Evolutionary conservation across 2,888 invertebrate species (phyloP), one percentile per base, ranked within the genome.

Genomic region (Ornithoptera alexandrae): DNA sequence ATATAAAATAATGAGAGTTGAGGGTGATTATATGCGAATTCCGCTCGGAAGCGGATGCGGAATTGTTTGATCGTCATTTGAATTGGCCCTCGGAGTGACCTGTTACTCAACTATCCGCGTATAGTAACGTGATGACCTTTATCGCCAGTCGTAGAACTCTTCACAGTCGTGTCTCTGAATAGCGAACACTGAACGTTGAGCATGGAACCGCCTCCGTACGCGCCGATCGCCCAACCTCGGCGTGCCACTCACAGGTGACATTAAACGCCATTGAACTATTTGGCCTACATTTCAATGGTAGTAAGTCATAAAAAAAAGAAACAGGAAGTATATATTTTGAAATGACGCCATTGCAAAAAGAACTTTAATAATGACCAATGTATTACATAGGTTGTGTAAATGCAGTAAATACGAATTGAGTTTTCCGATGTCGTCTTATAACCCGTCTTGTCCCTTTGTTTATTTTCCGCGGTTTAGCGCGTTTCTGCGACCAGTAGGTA

Each of bases 41-140:
- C 70, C 61, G 77, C 80, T 87, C 88, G 89, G 90, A 92, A 89
- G 90, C 90, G 89, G 89, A 91, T 80, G 84, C 86, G 88, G 88
- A 90, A 89, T 77, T 24, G 76, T 75, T 73, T 70, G 73, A 73
- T 74, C 71, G 78, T 79, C 80, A 84, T 77, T 80, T 85, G 85
- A 83, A 79, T 79, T 79, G 88, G 86, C 90, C 90, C 30, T 89
- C 89, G 89, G 77, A 77, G 74, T 67, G 82, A 87, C 85, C 79
- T 80, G 88, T 89, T 84, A 82, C 85, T 82, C 85, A 85, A 89
- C 87, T 81, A 85, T 89, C 86, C 83, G 83, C 81, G 82, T 77
- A 30, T 7, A 81, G 78, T 78, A 80, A 86, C 84, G 78, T 72
- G 85, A 80, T 84, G 86, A 86, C 90, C 90, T 89, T 87, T 88